These are phyloP conservation scores for Alauda arvensis DNA, from an alignment of 2,797 vertebrate genomes.

Conservation along the genomic window DNA sequence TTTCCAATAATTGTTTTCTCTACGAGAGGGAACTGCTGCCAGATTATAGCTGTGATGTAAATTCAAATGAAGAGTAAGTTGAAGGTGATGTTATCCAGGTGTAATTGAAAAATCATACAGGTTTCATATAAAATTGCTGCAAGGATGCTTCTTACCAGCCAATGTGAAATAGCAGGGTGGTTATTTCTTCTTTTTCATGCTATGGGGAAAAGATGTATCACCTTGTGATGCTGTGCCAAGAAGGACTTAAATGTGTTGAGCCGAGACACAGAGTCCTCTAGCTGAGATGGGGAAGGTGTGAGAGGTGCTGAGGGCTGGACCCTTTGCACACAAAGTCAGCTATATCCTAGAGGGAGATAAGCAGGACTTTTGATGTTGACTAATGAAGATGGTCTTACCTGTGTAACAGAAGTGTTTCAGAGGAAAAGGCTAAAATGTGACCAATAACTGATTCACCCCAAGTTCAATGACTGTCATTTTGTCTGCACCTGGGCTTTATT, in stretches of 20 bases:
- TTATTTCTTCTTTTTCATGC: background rate
- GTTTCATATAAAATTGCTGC: constrained; percentile 19
- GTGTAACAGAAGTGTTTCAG: background rate
- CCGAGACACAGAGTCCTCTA: background rate
- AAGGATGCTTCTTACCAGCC: background rate
- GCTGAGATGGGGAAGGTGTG: background rate
- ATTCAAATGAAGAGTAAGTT: constrained; percentile 13
- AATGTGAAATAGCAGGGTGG: background rate
- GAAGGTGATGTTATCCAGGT: background rate
- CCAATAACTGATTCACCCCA: background rate
- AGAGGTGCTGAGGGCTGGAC: background rate
- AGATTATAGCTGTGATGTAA: constrained; percentile 24
- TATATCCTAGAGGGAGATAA: background rate
- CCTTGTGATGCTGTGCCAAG: background rate
- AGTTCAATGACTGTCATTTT: background rate
- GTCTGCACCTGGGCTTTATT: background rate
- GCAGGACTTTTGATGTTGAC: background rate
- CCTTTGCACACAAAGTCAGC: background rate
- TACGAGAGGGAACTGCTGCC: background rate
- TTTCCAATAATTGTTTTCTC: constrained; percentile 25
- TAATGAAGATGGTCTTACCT: background rate
- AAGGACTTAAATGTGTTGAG: background rate
- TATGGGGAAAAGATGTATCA: background rate
- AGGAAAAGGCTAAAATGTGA: background rate
- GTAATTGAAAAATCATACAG: constrained; percentile 22